Base-by-base conservation (phyloP, 2,888 invertebrate species). In the Athalia cordata region DNA sequence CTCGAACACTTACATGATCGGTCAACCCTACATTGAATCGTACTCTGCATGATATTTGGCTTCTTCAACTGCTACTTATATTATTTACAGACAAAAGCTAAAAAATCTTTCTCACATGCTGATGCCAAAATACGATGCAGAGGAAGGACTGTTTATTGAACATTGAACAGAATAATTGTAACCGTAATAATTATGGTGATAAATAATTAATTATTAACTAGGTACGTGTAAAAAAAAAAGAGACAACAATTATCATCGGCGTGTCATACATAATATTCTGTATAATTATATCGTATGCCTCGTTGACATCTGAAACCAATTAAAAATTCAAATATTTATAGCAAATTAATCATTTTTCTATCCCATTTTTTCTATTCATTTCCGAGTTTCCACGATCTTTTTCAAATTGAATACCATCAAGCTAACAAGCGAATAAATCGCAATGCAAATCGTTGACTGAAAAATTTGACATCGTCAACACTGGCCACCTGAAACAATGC, bases 311-410 rank as follows among this genome's bases (percentile, higher is more conserved):
- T 43, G 70, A 57, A 57, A 70, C 57, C 45, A 70, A 70, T 70
- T 70, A 70, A 70, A 70, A n/a, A 45, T 68, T 57, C 45, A 70
- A 70, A 59, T 59, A 70, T 59, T 70, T 70, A 70, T 70, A 70
- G 45, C 15, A 57, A 57, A 57, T 50, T n/a, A 6, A 55, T 49
- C 47, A 66, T 66, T 15, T 13, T 66, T 11, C 49, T 65, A 47
- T 64, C 64, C 11, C 64, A 1, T 2, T 29, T 29, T 29, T 29
- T 29, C 29, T 29, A 29, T 29, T 29, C 29, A 29, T 29, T 29
- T 29, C 29, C 29, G 29, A 29, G 29, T 29, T 1, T 29, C 29
- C 29, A n/a, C n/a, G 29, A 29, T 29, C 2, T 29, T 29, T 29
- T 29, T 29, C 29, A 29, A 29, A 29, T 29, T 29, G 29, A 29